A percentile compares a stretch with the other conserved stretches of the same genome.
Evolutionary conservation across 2,113 vertebrate species (phyloP).

Genomic region (Aviceda subcristata): DNA sequence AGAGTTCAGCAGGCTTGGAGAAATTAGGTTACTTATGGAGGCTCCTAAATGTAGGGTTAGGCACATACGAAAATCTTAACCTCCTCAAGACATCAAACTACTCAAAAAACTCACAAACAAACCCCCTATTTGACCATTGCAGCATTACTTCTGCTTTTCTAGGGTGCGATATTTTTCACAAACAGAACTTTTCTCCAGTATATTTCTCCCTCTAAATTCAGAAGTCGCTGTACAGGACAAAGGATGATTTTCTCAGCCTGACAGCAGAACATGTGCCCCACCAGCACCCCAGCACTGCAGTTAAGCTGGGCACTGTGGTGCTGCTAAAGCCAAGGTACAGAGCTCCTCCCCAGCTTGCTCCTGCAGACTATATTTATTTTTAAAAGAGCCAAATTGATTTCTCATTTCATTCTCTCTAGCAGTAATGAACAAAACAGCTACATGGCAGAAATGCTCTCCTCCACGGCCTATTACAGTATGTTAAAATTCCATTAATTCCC

Average conservation of each 20-base stretch:
- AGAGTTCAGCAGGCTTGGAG: background rate
- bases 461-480: background rate
- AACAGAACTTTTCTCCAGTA: background rate
- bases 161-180: background rate
- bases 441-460: background rate
- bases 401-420: constrained; percentile 3
- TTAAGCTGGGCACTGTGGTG: background rate
- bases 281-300: background rate
- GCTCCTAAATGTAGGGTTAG: background rate
- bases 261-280: background rate
- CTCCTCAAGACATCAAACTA: background rate
- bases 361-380: constrained; percentile 7
- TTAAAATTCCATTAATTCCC: constrained; percentile 36
- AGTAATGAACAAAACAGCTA: constrained; percentile 9
- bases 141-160: background rate
- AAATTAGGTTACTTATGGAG: background rate
- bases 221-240: background rate
- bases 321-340: background rate
- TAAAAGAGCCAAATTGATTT: constrained; percentile 26
- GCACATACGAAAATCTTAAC: background rate
- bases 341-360: background rate
- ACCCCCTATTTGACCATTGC: accelerated
- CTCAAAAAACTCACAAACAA: background rate
- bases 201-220: background rate
- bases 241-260: background rate